phyloP scores from a whole-genome alignment of 1,140 invertebrate species.

The Drosophila suzukii region DNA sequence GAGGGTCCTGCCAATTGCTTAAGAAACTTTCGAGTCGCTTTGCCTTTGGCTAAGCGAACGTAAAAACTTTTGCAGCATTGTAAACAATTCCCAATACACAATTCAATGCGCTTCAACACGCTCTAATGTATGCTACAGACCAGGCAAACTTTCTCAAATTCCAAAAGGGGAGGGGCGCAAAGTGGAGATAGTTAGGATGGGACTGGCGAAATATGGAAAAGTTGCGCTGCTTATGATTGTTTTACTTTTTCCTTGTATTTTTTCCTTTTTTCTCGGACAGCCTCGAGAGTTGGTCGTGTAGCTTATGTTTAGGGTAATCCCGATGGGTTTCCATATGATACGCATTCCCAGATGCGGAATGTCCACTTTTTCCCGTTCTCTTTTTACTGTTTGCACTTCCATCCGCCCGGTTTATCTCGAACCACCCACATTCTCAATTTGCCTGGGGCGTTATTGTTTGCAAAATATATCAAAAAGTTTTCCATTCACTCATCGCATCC shows the following conservation, averaged over 20 bases:
- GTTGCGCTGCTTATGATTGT: slow-evolving; percentile 73
- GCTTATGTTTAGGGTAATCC: slow-evolving; percentile 52
- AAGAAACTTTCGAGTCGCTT: slow-evolving; percentile 75
- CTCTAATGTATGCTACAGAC: slow-evolving; percentile 72
- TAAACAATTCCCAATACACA: slow-evolving; percentile 83
- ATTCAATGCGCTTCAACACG: slow-evolving; percentile 82
- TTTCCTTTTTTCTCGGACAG: not conserved
- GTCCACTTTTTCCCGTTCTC: slow-evolving; percentile 12
- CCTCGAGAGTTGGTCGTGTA: slow-evolving; percentile 35
- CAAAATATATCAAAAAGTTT: slow-evolving; percentile 78
- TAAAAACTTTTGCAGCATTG: slow-evolving; percentile 81
- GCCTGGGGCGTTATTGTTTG: slow-evolving; percentile 75
- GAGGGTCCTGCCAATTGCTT: slow-evolving; percentile 63
- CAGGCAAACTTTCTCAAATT: slow-evolving; percentile 13
- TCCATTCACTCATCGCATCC: slow-evolving; percentile 39
- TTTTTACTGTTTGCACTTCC: slow-evolving; percentile 56
- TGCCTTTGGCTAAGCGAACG: slow-evolving; percentile 78
- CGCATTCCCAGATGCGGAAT: slow-evolving; percentile 46
- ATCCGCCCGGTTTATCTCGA: slow-evolving; percentile 18
- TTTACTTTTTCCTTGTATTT: slow-evolving; percentile 54
- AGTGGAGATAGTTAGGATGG: slow-evolving; percentile 22
- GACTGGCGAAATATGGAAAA: slow-evolving; percentile 47
- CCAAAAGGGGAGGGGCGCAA: not conserved
- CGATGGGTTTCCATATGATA: slow-evolving; percentile 55
- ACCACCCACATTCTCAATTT: slow-evolving; percentile 51